Base-by-base conservation (phyloP, 2,888 invertebrate genomes). In the Alitta virens region DNA sequence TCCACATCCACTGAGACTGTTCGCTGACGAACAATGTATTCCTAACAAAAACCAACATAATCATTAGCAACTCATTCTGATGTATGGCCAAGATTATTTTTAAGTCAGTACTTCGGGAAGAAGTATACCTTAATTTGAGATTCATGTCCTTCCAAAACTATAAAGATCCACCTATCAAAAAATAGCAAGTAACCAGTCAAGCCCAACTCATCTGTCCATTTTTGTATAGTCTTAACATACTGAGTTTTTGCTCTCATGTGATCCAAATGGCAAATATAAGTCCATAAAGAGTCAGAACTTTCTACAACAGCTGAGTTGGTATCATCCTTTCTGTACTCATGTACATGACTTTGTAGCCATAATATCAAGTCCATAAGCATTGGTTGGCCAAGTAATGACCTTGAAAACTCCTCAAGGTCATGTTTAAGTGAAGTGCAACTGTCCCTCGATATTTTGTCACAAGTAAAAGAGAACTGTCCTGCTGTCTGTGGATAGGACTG, bases 1-100 rank as follows among this genome's bases (percentile, higher is more conserved):
- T 79, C 78, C 3, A 78, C 75, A 72, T 79, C 79, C 38, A 79
- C 74, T 68, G 66, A 74, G 2, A 64, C 68, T n/a, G 73, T 76
- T 56, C 70, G 71, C 50, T 77, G 73, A 21, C 72, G 65, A 2
- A 71, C 56, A 16, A 77, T 66, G 63, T 75, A 79, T n/a, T 74
- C 70, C 77, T 77, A 63, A 3, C 25, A 51, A 42, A 55, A 43
- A 12, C 12, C 5, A 33, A 33, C 33, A 33, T 7, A 33, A 27
- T 16, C 23, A 52, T 25, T 25, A 18, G 12, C 16, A 25, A 25
- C 52, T 7, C 33, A 26, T 18, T 12, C 23, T 52, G 50, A 24
- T 18, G 21, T n/a, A 24, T 24, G 23, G 12, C 25, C 24, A 24
- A 24, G 23, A 52, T n/a, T 18, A 14, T 18, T 25, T 25, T 27